phyloP scores from a whole-genome alignment of 2,113 vertebrate species.

The Calcarius ornatus region DNA sequence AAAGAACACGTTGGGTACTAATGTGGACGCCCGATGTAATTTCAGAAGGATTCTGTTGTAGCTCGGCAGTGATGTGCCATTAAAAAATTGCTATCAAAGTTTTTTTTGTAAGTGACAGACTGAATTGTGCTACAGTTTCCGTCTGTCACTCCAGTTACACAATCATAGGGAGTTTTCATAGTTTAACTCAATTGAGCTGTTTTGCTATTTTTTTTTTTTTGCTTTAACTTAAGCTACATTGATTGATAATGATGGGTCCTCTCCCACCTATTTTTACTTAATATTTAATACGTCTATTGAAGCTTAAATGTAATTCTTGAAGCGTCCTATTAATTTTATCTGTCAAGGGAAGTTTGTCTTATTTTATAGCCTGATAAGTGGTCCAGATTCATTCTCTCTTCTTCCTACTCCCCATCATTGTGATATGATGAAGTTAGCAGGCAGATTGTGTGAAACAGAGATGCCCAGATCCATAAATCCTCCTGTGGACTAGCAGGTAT shows the following conservation, averaged over 20 bases:
- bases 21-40: conserved; percentile 57
- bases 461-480: neutral
- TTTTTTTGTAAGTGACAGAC: conserved; percentile 55
- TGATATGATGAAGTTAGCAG: neutral
- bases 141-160: conserved; percentile 44
- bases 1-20: conserved; percentile 60
- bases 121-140: conserved; percentile 45
- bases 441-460: neutral
- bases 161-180: conserved; percentile 32
- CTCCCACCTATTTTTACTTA: conserved; percentile 42
- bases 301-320: conserved; percentile 46
- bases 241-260: conserved; percentile 48
- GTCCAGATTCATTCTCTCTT: neutral
- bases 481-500: neutral
- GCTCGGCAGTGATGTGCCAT: conserved; percentile 44
- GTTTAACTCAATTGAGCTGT: conserved; percentile 41
- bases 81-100: conserved; percentile 45
- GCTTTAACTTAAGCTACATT: conserved; percentile 33
- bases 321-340: conserved; percentile 8
- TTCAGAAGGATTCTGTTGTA: conserved; percentile 71
- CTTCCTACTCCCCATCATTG: neutral
- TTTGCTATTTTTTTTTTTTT: neutral
- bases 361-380: conserved; percentile 14
- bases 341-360: conserved; percentile 33
- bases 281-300: conserved; percentile 46